Percentiles rank a stretch among this genome's conserved stretches.
Evolutionary conservation across 2,888 invertebrate genomes (phyloP).

Genomic region (Apodemia mormo): DNA sequence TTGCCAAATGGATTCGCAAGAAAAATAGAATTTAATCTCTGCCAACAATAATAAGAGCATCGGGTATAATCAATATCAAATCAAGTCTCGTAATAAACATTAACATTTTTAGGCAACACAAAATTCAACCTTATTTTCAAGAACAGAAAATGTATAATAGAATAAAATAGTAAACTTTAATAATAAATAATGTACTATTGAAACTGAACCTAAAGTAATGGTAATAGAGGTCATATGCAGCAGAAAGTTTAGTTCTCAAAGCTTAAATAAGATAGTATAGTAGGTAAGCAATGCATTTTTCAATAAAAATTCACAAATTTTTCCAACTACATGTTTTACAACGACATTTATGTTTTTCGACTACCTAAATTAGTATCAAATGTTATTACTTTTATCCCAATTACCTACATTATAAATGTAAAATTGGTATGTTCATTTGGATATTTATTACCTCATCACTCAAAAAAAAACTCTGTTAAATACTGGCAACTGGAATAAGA

Average conservation of each 20-base stretch:
- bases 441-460: no score
- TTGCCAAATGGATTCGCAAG: constrained; percentile 32
- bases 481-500: no score
- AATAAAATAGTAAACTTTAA: neutral
- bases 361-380: no score
- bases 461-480: no score
- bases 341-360: no score
- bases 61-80: constrained; percentile 36
- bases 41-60: constrained; percentile 30
- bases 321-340: no score
- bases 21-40: constrained; percentile 34
- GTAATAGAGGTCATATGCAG: constrained; percentile 14
- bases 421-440: no score
- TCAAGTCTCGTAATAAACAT: constrained; percentile 23
- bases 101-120: constrained; percentile 25
- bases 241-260: neutral
- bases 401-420: no score
- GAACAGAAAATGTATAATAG: constrained; percentile 24
- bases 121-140: constrained; percentile 22
- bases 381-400: no score
- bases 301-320: no score
- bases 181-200: neutral
- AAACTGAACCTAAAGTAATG: constrained; percentile 19
- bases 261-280: neutral
- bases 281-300: no score